Percentiles rank a stretch among this genome's conserved stretches.
Evolutionary conservation across 1,140 invertebrate species (phyloP).

Genomic region (Hypsibius dujardini): DNA sequence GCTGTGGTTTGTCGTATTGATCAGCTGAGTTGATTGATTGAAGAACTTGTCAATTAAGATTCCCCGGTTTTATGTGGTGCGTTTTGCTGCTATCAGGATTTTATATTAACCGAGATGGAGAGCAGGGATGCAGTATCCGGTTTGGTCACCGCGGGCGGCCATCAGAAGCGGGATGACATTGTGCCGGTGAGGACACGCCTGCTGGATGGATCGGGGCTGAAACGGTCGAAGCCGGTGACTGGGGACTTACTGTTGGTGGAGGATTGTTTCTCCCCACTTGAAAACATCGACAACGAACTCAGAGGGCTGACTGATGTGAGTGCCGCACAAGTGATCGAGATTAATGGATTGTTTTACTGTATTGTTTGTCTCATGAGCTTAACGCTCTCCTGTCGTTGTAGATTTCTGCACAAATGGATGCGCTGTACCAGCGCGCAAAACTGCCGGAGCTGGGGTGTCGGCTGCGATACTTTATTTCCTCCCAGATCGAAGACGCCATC

Average conservation of each 20-base stretch:
- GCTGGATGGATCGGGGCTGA: constrained; percentile 21
- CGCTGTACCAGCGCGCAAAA: constrained; percentile 43
- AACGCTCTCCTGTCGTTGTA: constrained; percentile 25
- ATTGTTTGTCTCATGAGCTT: constrained; percentile 17
- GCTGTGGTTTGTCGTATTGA: not conserved
- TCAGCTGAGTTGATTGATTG: not conserved
- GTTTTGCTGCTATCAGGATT: constrained; percentile 27
- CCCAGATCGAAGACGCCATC: constrained; percentile 52
- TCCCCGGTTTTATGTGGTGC: not conserved
- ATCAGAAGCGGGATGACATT: constrained; percentile 25
- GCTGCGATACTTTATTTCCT: constrained; percentile 55
- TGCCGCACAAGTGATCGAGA: constrained; percentile 17
- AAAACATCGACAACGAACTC: constrained; percentile 15
- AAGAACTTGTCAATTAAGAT: not conserved
- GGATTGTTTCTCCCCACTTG: constrained; percentile 50
- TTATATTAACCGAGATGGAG: constrained; percentile 30
- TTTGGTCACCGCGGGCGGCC: constrained; percentile 24
- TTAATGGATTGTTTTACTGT: constrained; percentile 2
- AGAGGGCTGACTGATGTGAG: constrained; percentile 3
- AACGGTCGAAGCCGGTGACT: not conserved
- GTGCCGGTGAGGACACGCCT: constrained; percentile 22
- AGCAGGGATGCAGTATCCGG: constrained; percentile 22
- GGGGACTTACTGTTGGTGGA: constrained; percentile 41
- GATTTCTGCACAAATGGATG: constrained; percentile 52
- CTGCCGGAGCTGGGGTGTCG: constrained; percentile 54